Evolutionary conservation across 2,888 invertebrate genomes (phyloP), one percentile per base, ranked within the genome.

Genomic region (Andrena bucephala): DNA sequence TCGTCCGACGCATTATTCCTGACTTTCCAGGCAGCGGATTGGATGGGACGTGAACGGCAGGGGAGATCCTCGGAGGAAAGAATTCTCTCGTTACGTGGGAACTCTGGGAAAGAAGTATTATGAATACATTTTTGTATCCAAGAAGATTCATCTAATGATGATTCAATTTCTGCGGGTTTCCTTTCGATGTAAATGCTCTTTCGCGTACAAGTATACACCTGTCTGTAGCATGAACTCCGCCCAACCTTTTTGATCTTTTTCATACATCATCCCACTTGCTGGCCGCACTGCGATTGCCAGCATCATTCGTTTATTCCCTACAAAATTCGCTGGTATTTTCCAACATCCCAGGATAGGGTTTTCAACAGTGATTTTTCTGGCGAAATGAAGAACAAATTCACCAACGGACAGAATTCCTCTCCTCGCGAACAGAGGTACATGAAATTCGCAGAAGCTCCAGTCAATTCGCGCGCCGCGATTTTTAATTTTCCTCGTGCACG

Each of bases 61-160:
- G n/a, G 13, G 2, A 5, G 5, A 16, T 50, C 2, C 48, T 31
- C 13, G 31, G 24, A 13, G 7, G 29, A 24, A 16, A 27, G n/a
- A n/a, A 71, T 62, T 48, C 36, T 42, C 50, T 63, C 63, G 52
- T 72, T 52, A 36, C 16, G 29, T 24, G 63, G 52, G 36, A n/a
- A 24, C 33, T 33, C 27, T 54, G 31, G 31, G n/a, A 65, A 65
- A 36, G 36, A 36, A 54, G 27, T 63, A 16, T 27, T 50, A 7
- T 24, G 52, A 8, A 52, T 10, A 13, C 6, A 29, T 48, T 24
- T 71, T 62, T 50, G 16, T 24, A 27, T 50, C 31, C 48, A 16
- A 42, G 42, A 1, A 16, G 42, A 42, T 42, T 42, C 42, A 16
- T 42, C 42, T 42, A 16, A 42, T 16, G 42, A 42, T 42, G 42